These are phyloP conservation scores for Rotaria macrura DNA, from an alignment of 2,888 invertebrate genomes.

Conservation along the genomic window DNA sequence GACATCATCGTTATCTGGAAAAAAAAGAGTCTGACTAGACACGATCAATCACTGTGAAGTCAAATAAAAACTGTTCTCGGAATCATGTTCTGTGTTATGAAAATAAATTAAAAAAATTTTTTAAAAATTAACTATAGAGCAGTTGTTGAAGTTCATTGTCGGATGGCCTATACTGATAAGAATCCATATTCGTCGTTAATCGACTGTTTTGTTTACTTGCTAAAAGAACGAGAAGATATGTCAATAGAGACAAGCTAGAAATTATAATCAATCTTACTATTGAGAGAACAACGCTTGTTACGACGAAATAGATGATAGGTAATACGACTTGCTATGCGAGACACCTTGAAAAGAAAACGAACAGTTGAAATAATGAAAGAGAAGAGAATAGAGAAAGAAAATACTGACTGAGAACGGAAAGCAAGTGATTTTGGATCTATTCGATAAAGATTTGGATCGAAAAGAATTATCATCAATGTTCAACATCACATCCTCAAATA, in stretches of 20 bases:
- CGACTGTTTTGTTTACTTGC: neutral
- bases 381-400: neutral
- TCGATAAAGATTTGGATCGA: neutral
- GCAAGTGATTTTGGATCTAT: neutral
- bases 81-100: too few species aligned
- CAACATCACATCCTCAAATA: neutral
- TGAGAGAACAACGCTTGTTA: neutral
- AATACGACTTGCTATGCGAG: neutral
- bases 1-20: neutral
- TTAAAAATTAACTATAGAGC: neutral
- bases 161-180: neutral
- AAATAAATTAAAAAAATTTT: neutral
- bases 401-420: neutral
- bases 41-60: neutral
- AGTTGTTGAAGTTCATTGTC: neutral
- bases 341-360: neutral
- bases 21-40: neutral
- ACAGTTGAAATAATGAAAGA: neutral
- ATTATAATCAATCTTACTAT: neutral
- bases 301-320: neutral
- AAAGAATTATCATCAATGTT: neutral
- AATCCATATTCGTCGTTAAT: neutral
- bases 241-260: too few species aligned
- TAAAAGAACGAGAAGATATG: neutral
- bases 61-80: neutral